phyloP scores from a whole-genome alignment of 2,888 invertebrate genomes.

The Diarsia mendica region DNA sequence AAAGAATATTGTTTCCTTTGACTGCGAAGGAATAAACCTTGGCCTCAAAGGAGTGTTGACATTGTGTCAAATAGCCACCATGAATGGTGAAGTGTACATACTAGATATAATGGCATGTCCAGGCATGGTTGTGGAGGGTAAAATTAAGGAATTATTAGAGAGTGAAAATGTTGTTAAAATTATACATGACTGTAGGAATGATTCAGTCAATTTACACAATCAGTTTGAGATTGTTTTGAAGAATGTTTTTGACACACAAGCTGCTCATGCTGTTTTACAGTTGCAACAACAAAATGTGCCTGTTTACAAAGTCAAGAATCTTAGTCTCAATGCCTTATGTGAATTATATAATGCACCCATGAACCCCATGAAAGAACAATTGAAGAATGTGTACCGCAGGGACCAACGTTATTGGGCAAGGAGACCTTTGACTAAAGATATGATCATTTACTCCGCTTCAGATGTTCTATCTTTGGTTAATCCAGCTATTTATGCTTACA shows the following conservation, averaged over 20 bases:
- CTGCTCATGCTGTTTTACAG: slow-evolving; percentile 97
- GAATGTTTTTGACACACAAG: slow-evolving; percentile 98
- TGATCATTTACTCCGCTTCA: slow-evolving; percentile 97
- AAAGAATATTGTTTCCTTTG: slow-evolving; percentile 94
- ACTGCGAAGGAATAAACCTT: slow-evolving; percentile 98
- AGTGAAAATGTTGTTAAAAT: slow-evolving; percentile 96
- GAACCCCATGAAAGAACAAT: slow-evolving; percentile 97
- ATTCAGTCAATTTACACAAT: slow-evolving; percentile 95
- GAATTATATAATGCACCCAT: slow-evolving; percentile 96
- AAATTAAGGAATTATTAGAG: slow-evolving; percentile 95
- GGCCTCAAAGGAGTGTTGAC: slow-evolving; percentile 97
- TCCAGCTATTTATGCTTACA: slow-evolving; percentile 94
- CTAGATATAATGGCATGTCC: slow-evolving; percentile 97
- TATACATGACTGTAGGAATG: slow-evolving; percentile 97
- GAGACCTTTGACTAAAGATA: slow-evolving; percentile 96
- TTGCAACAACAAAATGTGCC: slow-evolving; percentile 97
- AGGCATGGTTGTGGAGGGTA: slow-evolving; percentile 93
- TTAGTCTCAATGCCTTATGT: slow-evolving; percentile 97
- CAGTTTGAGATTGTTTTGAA: slow-evolving; percentile 96
- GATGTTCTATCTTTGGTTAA: slow-evolving; percentile 97
- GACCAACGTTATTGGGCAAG: slow-evolving; percentile 97
- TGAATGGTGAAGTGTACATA: slow-evolving; percentile 95
- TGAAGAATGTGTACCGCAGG: slow-evolving; percentile 95
- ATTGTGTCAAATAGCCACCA: slow-evolving; percentile 95
- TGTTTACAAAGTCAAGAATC: slow-evolving; percentile 98